Base-by-base conservation (phyloP, 2,113 vertebrate genomes). In the Vulpes ferrilata region DNA sequence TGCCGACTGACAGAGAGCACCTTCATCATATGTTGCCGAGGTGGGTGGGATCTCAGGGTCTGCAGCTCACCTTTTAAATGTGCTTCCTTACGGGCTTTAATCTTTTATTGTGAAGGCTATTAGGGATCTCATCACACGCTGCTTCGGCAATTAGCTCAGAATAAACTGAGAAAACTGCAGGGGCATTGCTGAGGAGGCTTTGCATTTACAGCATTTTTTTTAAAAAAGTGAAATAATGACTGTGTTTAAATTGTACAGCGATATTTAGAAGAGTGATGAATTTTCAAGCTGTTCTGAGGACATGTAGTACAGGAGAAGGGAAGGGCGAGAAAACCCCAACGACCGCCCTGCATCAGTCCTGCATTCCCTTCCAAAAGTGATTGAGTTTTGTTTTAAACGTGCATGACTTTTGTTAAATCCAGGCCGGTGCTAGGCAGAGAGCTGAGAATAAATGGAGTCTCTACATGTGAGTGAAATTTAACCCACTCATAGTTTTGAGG, bases 381-480 rank as follows among this genome's bases (percentile, higher is more conserved):
- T 64, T 97, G 85, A 95, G 85, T 83, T 98, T 98, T 95, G 53
- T 96, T 98, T 98, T 89, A 98, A 98, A 97, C 87, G 86, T 97
- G 90, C 71, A 19, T n/a, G 48, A n/a, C 88, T 78, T 94, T 87
- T 95, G 7, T 97, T 13, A 32, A 97, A 96, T 71, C 83, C 67
- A 8, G 97, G 97, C 90, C 69, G 96, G 55, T 96, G 20, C 73
- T 67, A 48, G 12, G 55, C 62, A 62, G 96, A 88, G 71, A 97
- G 90, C 20, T 20, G 17, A 79, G 95, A 88, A 95, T 79, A 97
- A 96, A 59, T 98, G 76, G 98, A 98, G 97, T 97, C 97, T 96
- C 98, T 97, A 97, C 4, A 11, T 97, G 93, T 97, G 96, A 97
- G 97, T 96, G 97, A 98, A 97, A 97, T 98, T 94, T 97, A 98